Conservation (phyloP, 2,113 vertebrate genomes). For the Lipophrys pholis region DNA sequence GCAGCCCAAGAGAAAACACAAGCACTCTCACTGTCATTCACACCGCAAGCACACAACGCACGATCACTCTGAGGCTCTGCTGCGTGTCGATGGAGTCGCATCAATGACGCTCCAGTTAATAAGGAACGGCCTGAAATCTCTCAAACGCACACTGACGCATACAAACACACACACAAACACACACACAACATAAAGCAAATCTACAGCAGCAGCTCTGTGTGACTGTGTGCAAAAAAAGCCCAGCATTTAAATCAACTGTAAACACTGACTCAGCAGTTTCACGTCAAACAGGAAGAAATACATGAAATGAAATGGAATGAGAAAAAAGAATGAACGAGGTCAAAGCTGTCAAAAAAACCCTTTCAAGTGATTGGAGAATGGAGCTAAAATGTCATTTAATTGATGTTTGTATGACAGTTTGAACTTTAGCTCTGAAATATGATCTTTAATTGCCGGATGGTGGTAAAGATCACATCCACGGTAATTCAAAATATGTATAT, state of each 20-base stretch:
- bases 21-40: conserved; percentile 22
- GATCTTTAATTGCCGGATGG: too few relatives aligned
- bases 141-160: conserved; percentile 9
- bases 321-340: background rate
- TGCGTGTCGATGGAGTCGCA: conserved; percentile 20
- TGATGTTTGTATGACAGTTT: too few relatives aligned
- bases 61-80: conserved; percentile 26
- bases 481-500: too few relatives aligned
- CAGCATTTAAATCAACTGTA: conserved; percentile 23
- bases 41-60: conserved; percentile 34
- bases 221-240: conserved; percentile 1
- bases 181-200: too few relatives aligned
- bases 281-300: conserved; percentile 13
- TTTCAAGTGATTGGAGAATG: too few relatives aligned
- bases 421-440: too few relatives aligned
- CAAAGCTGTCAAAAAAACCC: too few relatives aligned
- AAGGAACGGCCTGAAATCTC: conserved; percentile 36
- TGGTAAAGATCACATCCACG: too few relatives aligned
- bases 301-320: background rate
- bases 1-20: conserved; percentile 25
- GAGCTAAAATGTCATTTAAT: too few relatives aligned
- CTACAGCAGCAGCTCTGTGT: background rate
- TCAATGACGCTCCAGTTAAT: conserved; percentile 48
- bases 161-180: too few relatives aligned
- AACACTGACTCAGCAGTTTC: conserved; percentile 30